Percentiles rank a stretch among this genome's conserved stretches.
These are phyloP conservation scores for Falco cherrug DNA, from an alignment of 2,797 vertebrate genomes.

Conservation along the genomic window DNA sequence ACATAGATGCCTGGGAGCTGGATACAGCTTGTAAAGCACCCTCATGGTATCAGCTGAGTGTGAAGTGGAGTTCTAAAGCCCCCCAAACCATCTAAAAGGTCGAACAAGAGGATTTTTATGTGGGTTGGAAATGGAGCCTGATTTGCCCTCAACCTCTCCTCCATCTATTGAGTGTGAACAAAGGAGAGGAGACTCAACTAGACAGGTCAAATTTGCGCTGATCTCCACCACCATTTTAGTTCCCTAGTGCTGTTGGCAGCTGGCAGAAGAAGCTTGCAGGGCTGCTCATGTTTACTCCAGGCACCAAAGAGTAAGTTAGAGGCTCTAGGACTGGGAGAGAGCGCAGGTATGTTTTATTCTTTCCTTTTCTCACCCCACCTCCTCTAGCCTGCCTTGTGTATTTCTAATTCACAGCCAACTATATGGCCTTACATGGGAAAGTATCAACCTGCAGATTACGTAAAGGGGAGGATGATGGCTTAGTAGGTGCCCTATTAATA, in stretches of 20 bases:
- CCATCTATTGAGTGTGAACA: background rate
- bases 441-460: background rate
- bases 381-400: background rate
- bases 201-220: background rate
- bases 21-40: background rate
- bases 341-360: background rate
- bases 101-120: background rate
- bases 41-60: background rate
- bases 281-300: background rate
- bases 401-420: background rate
- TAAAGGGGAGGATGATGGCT: background rate
- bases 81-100: background rate
- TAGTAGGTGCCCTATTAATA: background rate
- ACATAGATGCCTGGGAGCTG: background rate
- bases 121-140: background rate
- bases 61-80: background rate
- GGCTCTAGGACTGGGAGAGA: background rate
- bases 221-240: background rate
- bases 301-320: background rate
- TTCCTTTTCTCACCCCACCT: background rate
- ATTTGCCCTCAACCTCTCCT: background rate
- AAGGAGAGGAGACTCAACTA: background rate
- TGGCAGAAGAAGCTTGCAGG: background rate
- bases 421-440: background rate
- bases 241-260: background rate